Evolutionary conservation across 2,797 vertebrate genomes (phyloP).

Genomic region (Gallinago stenura): DNA sequence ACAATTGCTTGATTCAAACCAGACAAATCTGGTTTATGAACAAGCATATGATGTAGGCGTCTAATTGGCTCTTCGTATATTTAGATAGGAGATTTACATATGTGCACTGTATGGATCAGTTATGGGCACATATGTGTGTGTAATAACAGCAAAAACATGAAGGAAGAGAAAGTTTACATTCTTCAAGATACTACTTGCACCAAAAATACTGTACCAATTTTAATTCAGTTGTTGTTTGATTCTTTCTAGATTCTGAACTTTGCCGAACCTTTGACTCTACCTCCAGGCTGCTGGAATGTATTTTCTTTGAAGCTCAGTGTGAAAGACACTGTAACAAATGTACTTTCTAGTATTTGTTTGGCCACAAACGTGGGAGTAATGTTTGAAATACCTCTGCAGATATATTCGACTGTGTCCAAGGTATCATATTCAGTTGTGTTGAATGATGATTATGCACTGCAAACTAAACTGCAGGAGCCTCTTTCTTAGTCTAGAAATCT

Average conservation of each 20-base stretch:
- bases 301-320: slow-evolving; percentile 88
- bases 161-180: neutral
- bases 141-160: neutral
- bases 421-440: slow-evolving; percentile 69
- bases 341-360: slow-evolving; percentile 86
- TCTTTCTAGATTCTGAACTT: slow-evolving; percentile 89
- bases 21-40: neutral
- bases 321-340: slow-evolving; percentile 81
- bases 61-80: neutral
- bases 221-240: slow-evolving; percentile 22
- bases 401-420: slow-evolving; percentile 83
- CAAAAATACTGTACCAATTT: neutral
- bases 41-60: neutral
- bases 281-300: slow-evolving; percentile 91
- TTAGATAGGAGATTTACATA: neutral
- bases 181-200: neutral
- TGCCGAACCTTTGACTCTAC: slow-evolving; percentile 83
- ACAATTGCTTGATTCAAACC: neutral
- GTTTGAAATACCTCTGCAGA: slow-evolving; percentile 89
- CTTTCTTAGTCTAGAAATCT: neutral
- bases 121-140: neutral
- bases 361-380: slow-evolving; percentile 85
- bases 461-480: neutral
- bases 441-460: neutral
- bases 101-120: neutral